Evolutionary conservation across 2,113 vertebrate genomes (phyloP), one percentile per base, ranked within the genome.

Genomic region (Tupaia tana): DNA sequence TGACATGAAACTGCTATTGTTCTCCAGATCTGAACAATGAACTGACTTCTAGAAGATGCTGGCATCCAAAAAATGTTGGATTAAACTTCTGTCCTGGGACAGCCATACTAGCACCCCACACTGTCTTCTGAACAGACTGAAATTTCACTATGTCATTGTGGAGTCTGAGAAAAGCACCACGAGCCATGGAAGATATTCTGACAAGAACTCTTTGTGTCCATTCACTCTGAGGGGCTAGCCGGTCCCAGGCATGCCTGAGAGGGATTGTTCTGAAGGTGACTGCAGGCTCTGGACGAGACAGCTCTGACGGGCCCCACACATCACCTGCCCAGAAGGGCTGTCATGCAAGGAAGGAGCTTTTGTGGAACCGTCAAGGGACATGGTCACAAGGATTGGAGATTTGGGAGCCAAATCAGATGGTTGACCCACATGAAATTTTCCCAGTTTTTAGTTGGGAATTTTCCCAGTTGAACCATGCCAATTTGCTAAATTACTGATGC

Each of bases 31-130:
- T 90, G 80, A 93, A 67, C 54, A 82, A 54, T 18, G 27, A 87
- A 88, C 82, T 89, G 31, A 74, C 54, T 78, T 93, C 10, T 92
- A 11, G 81, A 78, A 81, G 67, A 89, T 86, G 31, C n/a, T 82
- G 19, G 2, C 52, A 75, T 85, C 63, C 7, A 15, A 77, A 73
- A 84, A 85, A 67, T 7, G 7, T n/a, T 54, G 69, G 71, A 86
- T 81, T 66, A 77, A 73, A 63, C 75, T 91, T 84, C 43, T 58
- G 3, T 22, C 5, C 29, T 77, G 27, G 71, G 56, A 71, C 5
- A 73, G 71, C 20, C 61, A 59, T 61, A 56, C 0, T 56, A 71
- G 2, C 11, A 8, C 29, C 27, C 25, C 3, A 1, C 73, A 52
- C 59, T 43, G 52, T 64, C 70, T 90, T 77, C n/a, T 59, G 70